Base-by-base conservation (phyloP, 1,140 invertebrate genomes). In the Choristoneura fumiferana region DNA sequence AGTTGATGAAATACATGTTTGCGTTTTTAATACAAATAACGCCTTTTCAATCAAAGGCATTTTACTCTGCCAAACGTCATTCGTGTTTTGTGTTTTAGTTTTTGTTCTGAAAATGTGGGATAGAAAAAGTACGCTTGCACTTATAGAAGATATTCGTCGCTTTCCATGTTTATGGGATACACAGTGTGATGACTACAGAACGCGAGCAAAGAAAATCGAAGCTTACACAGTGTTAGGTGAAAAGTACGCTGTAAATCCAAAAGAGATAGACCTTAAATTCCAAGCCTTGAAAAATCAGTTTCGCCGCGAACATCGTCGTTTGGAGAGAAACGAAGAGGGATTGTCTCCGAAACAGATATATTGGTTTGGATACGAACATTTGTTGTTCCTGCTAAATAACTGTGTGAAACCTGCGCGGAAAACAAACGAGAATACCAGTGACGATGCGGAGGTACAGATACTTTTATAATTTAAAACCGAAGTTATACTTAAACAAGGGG, bases 251-350 rank as follows among this genome's bases (percentile, higher is more conserved):
- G 9, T 49, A 12, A 49, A 49, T 13, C 17, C 17, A 10, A 49
- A 49, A 33, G 43, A 49, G 12, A 49, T 49, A 10, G 43, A 49
- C 12, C 43, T 22, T 22, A 49, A 49, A 49, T 49, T 49, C 22
- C 43, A 49, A 12, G 43, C 43, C 9, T 33, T 49, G n/a, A 49
- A 49, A n/a, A 49, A 49, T 49, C 43, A 49, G 43, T 49, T 49
- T 29, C 43, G 43, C n/a, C 18, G 43, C 1, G 43, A 49, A 22
- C 43, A 49, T 8, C 18, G 43, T 4, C 18, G 43, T 4, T 18
- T 49, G 1, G 43, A 49, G n/a, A 49, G 22, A 12, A 17, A 49
- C 17, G 43, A 49, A 12, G 43, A 49, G 22, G 43, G 43, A 17
- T 49, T 49, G 43, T 49, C 43, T 49, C 43, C 43, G n/a, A 49